Evolutionary conservation across 2,113 vertebrate genomes (phyloP).

Genomic region (Planiliza haematocheilus): DNA sequence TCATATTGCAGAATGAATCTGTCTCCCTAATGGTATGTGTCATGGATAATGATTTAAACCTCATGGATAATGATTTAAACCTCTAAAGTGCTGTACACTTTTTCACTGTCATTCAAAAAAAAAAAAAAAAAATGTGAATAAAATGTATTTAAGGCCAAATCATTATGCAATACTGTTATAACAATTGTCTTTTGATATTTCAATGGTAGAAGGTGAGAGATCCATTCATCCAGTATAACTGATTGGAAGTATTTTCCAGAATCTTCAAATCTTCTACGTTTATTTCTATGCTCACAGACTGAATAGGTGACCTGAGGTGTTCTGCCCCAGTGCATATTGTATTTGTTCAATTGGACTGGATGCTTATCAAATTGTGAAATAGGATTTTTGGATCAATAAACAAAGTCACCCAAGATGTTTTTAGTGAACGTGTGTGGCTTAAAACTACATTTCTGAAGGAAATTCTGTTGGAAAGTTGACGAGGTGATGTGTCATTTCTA

Average conservation of each 20-base stretch:
- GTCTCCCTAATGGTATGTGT: neutral
- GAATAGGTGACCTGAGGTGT: constrained; percentile 9
- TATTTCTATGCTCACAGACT: constrained; percentile 1
- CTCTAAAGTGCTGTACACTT: neutral
- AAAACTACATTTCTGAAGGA: constrained; percentile 22
- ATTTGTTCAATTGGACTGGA: constrained; percentile 53
- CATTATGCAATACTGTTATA: no score
- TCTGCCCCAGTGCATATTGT: constrained; percentile 22
- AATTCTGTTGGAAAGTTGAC: constrained; percentile 28
- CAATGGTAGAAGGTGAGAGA: no score
- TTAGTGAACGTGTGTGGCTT: neutral
- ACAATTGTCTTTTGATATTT: no score
- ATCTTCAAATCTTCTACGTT: constrained; percentile 6
- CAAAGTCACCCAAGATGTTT: constrained; percentile 23
- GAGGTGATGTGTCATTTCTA: constrained; percentile 10
- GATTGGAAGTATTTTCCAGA: neutral
- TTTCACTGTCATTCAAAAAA: neutral
- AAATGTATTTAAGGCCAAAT: neutral
- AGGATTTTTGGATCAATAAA: constrained; percentile 59
- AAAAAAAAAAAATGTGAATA: neutral
- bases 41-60: neutral
- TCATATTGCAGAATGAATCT: neutral
- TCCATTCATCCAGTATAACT: neutral
- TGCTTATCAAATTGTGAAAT: constrained; percentile 65
- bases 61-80: neutral